phyloP scores from a whole-genome alignment of 2,113 vertebrate species.

The Galemys pyrenaicus region DNA sequence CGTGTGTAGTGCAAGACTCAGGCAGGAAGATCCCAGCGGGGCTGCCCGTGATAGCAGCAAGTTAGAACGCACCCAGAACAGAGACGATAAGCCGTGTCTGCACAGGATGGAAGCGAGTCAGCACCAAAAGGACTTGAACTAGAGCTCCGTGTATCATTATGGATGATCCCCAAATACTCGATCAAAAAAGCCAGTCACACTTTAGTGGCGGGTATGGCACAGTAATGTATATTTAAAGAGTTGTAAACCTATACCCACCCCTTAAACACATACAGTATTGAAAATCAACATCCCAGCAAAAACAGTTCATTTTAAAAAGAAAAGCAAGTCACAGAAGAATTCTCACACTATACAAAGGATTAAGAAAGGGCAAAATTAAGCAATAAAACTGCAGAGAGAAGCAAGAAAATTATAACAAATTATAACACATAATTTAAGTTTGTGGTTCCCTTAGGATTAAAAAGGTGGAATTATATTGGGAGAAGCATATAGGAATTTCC shows the following conservation, averaged over 20 bases:
- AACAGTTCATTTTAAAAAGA: background rate
- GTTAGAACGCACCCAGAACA: background rate
- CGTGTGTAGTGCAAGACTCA: background rate
- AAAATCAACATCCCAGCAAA: too few relatives aligned
- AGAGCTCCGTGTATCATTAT: background rate
- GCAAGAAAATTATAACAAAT: background rate
- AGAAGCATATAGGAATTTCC: background rate
- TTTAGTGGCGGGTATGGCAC: too few relatives aligned
- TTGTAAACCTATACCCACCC: too few relatives aligned
- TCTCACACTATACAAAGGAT: background rate
- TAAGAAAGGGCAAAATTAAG: background rate
- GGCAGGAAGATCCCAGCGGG: background rate
- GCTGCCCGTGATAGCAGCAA: background rate
- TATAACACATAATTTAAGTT: background rate
- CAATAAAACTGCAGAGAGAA: background rate
- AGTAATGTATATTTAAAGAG: too few relatives aligned
- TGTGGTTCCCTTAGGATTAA: background rate
- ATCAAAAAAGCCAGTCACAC: background rate
- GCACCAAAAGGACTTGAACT: background rate
- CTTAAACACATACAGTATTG: too few relatives aligned
- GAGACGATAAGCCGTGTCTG: background rate
- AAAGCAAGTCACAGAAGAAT: background rate
- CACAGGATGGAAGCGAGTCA: too few relatives aligned
- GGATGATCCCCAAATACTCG: background rate
- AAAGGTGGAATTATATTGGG: background rate